Evolutionary conservation across 2,797 vertebrate genomes (phyloP).

Genomic region (Caiman crocodilus): DNA sequence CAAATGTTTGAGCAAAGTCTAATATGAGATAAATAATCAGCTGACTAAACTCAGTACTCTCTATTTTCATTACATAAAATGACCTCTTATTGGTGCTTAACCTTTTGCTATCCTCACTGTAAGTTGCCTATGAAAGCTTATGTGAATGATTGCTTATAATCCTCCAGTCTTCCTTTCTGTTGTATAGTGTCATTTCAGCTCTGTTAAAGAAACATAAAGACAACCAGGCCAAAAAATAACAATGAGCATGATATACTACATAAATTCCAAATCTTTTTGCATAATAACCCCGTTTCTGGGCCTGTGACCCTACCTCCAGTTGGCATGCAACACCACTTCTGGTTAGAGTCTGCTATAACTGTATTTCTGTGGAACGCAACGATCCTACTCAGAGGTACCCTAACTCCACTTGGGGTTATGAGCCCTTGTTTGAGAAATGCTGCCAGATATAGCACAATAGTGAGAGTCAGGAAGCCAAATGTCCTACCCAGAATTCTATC

Average conservation of each 20-base stretch:
- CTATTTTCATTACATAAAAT: slow-evolving; percentile 16
- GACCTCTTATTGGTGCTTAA: slow-evolving; percentile 43
- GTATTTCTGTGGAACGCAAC: too few species aligned
- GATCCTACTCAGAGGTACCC: too few species aligned
- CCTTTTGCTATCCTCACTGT: slow-evolving; percentile 10
- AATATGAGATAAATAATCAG: slow-evolving; percentile 50
- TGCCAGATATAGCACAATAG: neutral
- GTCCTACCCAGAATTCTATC: neutral
- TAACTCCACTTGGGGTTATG: neutral
- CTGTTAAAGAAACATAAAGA: neutral
- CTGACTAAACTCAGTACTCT: slow-evolving; percentile 27
- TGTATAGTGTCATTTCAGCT: slow-evolving; percentile 18
- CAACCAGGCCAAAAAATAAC: neutral
- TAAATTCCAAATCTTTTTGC: too few species aligned
- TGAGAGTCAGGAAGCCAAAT: neutral
- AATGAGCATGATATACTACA: neutral
- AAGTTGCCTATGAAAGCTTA: neutral
- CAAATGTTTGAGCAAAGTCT: slow-evolving; percentile 35
- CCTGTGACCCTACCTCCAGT: too few species aligned
- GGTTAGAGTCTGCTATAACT: too few species aligned
- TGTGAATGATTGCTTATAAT: slow-evolving; percentile 18
- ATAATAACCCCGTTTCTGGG: too few species aligned
- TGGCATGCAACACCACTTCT: too few species aligned
- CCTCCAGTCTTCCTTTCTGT: slow-evolving; percentile 5
- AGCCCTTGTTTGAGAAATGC: neutral